Base-by-base conservation (phyloP, 2,888 invertebrate species). In the Leucozona laternaria region DNA sequence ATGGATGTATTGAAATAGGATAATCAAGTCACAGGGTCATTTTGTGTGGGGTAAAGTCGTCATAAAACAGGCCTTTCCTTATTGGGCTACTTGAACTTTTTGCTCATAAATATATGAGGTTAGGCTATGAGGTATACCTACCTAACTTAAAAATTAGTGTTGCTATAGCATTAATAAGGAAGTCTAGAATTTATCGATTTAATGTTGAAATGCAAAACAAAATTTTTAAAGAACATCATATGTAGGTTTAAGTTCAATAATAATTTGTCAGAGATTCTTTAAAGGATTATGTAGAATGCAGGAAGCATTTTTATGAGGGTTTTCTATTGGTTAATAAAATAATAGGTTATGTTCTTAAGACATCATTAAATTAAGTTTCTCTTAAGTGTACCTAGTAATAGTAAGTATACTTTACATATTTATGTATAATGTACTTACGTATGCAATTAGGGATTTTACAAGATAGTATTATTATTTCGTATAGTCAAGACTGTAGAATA, bases 21-120 rank as follows among this genome's bases (percentile, higher is more conserved):
- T 78, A 55, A 73, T 68, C 60, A 22, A 68, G 82, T 62, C 70
- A 64, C 22, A 62, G 71, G 75, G 62, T 84, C 79, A 75, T 64
- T 22, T 71, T 75, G 70, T 79, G 83, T 84, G 83, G 57, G 79
- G 79, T 58, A 79, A 60, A 75, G 62, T 77, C 68, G 68, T 73
- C 82, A 64, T 60, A 34, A 50, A 53, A 34, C 17, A 60, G 25
- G 25, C 50, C 58, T 43, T 71, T 70, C 62, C 81, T 48, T 71
- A 76, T 76, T 37, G 70, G 31, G 55, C 20, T 43, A 40, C 22
- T 60, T 75, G 68, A 68, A 68, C 73, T 43, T 40, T 79, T 58
- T 28, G 57, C 37, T 58, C 57, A 66, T 68, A 48, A 57, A 45
- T 34, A 22, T 22, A 22, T 22, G 28, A 43, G 40, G 62, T 66